Evolutionary conservation across 2,888 invertebrate genomes (phyloP).

Genomic region (Lasioglossum malachurum): DNA sequence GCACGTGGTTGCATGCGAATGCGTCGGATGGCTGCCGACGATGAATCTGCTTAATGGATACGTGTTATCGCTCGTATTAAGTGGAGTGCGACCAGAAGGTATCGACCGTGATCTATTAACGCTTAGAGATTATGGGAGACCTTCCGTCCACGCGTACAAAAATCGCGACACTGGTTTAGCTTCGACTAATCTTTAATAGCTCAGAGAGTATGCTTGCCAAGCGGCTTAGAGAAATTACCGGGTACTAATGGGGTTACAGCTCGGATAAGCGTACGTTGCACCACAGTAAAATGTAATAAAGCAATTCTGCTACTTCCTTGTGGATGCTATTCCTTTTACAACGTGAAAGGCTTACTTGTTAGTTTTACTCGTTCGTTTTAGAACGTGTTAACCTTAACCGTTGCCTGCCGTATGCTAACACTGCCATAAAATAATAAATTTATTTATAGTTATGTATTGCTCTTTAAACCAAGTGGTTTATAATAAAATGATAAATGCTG

Average conservation of each 20-base stretch:
- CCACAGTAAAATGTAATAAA: neutral
- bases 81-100: constrained; percentile 1
- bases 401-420: neutral
- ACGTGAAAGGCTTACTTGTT: neutral
- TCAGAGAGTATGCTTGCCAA: neutral
- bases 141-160: neutral
- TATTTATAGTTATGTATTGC: no score
- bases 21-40: constrained; percentile 13
- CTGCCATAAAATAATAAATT: neutral
- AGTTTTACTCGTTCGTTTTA: neutral
- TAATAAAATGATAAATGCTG: neutral
- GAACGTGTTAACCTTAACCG: neutral
- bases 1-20: constrained; percentile 20
- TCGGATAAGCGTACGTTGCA: neutral
- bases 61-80: neutral
- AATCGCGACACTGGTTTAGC: neutral
- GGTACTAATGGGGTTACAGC: neutral
- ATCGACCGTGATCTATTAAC: neutral
- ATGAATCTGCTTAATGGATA: constrained; percentile 35
- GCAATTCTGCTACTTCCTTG: neutral
- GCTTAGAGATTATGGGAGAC: neutral
- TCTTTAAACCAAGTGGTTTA: no score
- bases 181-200: constrained; percentile 1
- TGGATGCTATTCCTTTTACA: neutral
- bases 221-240: neutral